phyloP scores from a whole-genome alignment of 2,797 vertebrate genomes.

The Cyprinodon diabolis region DNA sequence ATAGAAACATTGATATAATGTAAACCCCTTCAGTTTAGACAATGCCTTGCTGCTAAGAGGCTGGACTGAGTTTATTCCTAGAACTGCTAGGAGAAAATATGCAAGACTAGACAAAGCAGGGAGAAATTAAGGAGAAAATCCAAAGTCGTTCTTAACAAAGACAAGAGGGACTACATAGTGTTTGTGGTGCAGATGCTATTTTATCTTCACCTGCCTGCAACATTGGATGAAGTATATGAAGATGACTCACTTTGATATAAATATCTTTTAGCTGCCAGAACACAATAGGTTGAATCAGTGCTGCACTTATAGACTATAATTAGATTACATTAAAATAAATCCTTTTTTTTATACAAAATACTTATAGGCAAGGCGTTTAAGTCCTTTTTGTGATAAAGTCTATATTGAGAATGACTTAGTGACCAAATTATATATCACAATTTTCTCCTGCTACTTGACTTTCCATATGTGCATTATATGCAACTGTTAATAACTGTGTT shows the following conservation, averaged over 20 bases:
- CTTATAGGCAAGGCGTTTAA: not conserved
- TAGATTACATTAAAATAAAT: slow-evolving; percentile 4
- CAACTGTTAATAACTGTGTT: not conserved
- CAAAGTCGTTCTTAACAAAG: slow-evolving; percentile 15
- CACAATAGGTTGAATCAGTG: not conserved
- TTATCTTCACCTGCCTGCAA: slow-evolving; percentile 17
- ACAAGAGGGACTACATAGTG: slow-evolving; percentile 2
- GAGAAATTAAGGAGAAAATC: slow-evolving; percentile 17
- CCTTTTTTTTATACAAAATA: too few relatives aligned
- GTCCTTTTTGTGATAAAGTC: too few relatives aligned
- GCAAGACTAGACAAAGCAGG: not conserved
- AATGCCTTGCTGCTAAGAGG: too few relatives aligned
- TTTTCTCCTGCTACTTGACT: not conserved
- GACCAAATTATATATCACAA: not conserved
- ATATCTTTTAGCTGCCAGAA: slow-evolving; percentile 15
- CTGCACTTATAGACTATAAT: slow-evolving; percentile 13
- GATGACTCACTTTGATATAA: slow-evolving; percentile 15
- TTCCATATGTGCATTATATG: not conserved
- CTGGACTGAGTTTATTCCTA: not conserved
- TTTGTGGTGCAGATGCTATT: slow-evolving; percentile 15
- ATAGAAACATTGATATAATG: not conserved
- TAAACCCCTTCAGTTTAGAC: too few relatives aligned
- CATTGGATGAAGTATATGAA: not conserved
- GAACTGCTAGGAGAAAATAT: not conserved
- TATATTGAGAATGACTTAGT: not conserved